phyloP scores from a whole-genome alignment of 1,140 invertebrate genomes.

The Uloborus diversus region DNA sequence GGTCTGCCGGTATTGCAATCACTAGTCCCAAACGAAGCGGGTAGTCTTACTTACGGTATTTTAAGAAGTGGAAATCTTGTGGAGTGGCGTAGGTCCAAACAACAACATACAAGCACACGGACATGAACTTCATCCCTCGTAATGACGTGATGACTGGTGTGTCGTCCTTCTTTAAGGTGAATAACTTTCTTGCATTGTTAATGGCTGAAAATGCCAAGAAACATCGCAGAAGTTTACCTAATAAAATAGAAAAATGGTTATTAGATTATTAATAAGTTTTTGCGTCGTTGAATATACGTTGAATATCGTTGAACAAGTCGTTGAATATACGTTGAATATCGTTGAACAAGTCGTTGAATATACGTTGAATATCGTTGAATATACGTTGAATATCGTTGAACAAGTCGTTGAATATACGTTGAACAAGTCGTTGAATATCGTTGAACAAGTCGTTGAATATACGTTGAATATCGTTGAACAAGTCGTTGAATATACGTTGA shows the following conservation, averaged over 20 bases:
- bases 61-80: slow-evolving; percentile 43
- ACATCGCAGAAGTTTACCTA: not conserved
- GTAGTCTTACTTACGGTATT: slow-evolving; percentile 40
- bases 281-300: not conserved
- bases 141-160: not conserved
- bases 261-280: too few relatives aligned
- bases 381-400: not conserved
- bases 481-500: too few relatives aligned
- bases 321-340: not conserved
- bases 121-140: slow-evolving; percentile 31
- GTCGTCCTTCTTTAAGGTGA: not conserved
- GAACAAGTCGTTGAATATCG: not conserved
- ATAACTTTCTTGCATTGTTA: slow-evolving; percentile 16
- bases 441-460: too few relatives aligned
- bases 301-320: not conserved
- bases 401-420: not conserved
- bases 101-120: slow-evolving; percentile 25
- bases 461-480: too few relatives aligned
- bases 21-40: not conserved
- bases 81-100: slow-evolving; percentile 46
- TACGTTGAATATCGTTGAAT: not conserved
- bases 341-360: not conserved
- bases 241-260: too few relatives aligned
- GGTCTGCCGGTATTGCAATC: too few relatives aligned
- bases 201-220: slow-evolving; percentile 2